Evolutionary conservation across 2,113 vertebrate genomes (phyloP).

Genomic region (Lasiurus cinereus): DNA sequence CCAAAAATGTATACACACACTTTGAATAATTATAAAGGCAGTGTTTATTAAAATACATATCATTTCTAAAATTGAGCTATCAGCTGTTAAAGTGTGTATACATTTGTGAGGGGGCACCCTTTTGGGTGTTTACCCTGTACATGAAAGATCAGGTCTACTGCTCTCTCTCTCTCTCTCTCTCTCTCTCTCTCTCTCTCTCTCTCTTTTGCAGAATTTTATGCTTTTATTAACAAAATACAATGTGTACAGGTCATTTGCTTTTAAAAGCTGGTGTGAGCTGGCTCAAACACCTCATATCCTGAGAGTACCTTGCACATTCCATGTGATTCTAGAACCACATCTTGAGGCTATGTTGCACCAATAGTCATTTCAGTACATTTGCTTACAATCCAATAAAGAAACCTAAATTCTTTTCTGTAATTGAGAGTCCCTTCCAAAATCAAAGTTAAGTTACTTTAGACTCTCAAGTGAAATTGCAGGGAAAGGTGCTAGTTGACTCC

Average conservation of each 20-base stretch:
- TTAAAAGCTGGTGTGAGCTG: too few species aligned
- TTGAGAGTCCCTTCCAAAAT: background rate
- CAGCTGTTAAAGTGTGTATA: too few species aligned
- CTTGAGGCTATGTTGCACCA: background rate
- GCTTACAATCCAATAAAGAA: background rate
- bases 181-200: too few species aligned
- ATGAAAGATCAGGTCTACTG: background rate
- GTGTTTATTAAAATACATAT: too few species aligned
- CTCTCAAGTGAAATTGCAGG: background rate
- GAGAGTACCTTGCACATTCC: background rate
- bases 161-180: too few species aligned
- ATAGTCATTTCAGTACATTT: background rate
- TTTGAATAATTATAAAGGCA: too few species aligned
- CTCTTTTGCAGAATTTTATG: background rate
- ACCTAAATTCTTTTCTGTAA: background rate
- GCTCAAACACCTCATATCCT: background rate
- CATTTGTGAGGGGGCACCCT: too few species aligned
- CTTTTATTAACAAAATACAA: background rate
- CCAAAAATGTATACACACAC: too few species aligned
- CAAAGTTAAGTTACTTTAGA: background rate
- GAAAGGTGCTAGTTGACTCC: background rate
- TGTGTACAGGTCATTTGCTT: background rate
- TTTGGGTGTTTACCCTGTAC: too few species aligned
- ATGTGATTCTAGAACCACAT: background rate
- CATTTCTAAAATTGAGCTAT: too few species aligned